Evolutionary conservation across 2,797 vertebrate genomes (phyloP).

Genomic region (Myotis pilosus): DNA sequence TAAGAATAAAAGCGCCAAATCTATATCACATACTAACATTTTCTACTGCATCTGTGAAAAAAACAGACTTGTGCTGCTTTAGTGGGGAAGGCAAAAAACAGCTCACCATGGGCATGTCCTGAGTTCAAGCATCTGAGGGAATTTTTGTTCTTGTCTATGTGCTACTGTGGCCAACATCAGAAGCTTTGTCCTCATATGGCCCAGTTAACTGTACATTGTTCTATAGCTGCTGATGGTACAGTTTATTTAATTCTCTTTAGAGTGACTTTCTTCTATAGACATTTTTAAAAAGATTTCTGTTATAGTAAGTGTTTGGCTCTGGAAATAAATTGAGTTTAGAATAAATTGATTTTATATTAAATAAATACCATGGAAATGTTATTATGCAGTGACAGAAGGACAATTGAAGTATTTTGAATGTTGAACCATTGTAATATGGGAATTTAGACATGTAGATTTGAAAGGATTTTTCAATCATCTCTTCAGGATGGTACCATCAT

Average conservation of each 20-base stretch:
- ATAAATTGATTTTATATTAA: not conserved
- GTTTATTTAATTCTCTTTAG: not conserved
- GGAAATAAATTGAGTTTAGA: slow-evolving; percentile 7
- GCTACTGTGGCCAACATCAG: not conserved
- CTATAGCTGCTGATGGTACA: not conserved
- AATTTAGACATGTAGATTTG: not conserved
- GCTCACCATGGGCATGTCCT: not conserved
- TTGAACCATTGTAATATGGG: not conserved
- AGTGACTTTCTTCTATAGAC: not conserved
- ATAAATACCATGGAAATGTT: not conserved
- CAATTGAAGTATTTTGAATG: not conserved
- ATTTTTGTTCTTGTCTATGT: not conserved
- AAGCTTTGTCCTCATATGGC: not conserved
- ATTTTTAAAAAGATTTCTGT: not conserved
- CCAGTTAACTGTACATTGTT: slow-evolving; percentile 13
- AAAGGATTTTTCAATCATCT: not conserved
- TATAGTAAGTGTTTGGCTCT: not conserved
- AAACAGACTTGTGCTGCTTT: not conserved
- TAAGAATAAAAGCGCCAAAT: not conserved
- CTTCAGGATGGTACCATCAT: not conserved
- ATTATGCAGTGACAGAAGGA: not conserved
- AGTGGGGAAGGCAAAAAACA: not conserved
- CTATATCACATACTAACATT: not conserved
- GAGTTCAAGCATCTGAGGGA: not conserved
- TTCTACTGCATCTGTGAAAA: not conserved